Conservation (phyloP, 2,113 vertebrate species). For the Eolophus roseicapilla region DNA sequence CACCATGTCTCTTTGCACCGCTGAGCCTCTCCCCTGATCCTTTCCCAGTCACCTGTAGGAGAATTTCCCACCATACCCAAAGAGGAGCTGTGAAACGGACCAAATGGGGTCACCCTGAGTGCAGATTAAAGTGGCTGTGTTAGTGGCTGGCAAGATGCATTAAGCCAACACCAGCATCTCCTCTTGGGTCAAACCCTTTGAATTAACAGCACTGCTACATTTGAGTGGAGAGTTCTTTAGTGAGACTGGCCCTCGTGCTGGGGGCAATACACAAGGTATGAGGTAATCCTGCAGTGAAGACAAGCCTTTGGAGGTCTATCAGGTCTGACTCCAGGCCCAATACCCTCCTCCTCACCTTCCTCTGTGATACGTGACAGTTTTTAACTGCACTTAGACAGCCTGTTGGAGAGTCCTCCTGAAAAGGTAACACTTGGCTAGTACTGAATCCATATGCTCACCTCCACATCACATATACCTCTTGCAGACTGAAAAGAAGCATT, state of each 20-base stretch:
- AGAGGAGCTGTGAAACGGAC: background rate
- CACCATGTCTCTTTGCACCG: background rate
- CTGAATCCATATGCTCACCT: background rate
- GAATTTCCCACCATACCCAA: background rate
- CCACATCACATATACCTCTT: background rate
- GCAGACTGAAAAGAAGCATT: background rate
- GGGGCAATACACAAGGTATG: background rate
- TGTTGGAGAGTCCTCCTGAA: background rate
- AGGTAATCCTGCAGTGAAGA: background rate
- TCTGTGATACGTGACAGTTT: background rate
- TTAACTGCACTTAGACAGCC: background rate
- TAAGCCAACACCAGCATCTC: background rate
- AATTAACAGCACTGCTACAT: background rate
- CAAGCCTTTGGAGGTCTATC: background rate
- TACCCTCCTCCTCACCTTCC: background rate
- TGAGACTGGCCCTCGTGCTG: background rate
- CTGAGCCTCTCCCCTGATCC: background rate
- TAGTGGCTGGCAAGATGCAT: background rate
- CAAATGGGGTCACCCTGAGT: background rate
- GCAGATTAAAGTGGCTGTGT: background rate
- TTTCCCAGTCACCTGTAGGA: background rate
- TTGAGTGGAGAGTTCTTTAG: background rate
- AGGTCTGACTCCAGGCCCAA: background rate
- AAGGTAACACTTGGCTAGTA: background rate
- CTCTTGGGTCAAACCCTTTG: background rate